Percentiles rank a stretch among this genome's conserved stretches.
These are phyloP conservation scores for Gonioctena quinquepunctata DNA, from an alignment of 1,140 invertebrate genomes.

Conservation along the genomic window DNA sequence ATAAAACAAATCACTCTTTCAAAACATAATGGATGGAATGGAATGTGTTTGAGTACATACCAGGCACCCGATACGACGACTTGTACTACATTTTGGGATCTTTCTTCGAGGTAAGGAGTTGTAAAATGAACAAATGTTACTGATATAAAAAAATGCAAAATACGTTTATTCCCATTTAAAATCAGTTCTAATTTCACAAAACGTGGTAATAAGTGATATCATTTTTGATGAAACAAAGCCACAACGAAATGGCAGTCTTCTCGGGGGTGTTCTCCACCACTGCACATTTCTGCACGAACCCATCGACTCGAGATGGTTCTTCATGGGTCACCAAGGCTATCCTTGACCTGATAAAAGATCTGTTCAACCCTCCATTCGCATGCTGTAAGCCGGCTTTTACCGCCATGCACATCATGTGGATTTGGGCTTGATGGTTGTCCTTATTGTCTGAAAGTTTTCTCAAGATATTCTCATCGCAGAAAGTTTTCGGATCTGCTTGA, in stretches of 20 bases:
- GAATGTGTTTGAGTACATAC: no score
- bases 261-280: not conserved
- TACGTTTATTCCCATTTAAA: no score
- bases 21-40: no score
- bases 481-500: not conserved
- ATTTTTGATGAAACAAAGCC: slow-evolving; percentile 1
- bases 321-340: not conserved
- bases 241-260: not conserved
- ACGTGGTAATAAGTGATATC: not conserved
- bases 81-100: no score
- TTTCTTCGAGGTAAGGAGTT: no score
- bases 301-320: not conserved
- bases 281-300: not conserved
- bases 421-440: not conserved
- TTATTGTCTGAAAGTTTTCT: not conserved
- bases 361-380: not conserved
- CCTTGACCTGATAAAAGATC: not conserved
- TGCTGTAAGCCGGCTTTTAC: not conserved
- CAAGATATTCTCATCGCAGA: not conserved
- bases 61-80: no score
- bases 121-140: no score
- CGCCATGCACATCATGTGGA: slow-evolving; percentile 7
- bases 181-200: not conserved
- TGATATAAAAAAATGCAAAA: no score
- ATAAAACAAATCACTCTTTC: no score